Base-by-base conservation (phyloP, 2,888 invertebrate genomes). In the Zaprionus lineosus region DNA sequence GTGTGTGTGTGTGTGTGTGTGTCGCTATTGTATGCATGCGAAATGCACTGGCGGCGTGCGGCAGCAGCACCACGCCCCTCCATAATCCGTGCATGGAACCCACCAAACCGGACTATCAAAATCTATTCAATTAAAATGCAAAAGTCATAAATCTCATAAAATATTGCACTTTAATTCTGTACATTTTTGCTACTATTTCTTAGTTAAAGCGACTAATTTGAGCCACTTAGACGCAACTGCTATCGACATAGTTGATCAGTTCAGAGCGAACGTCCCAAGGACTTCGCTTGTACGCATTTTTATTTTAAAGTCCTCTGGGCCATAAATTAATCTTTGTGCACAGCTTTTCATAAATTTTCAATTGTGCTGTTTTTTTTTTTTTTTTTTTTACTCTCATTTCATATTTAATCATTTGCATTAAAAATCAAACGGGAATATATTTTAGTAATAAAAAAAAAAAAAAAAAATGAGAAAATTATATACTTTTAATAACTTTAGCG, bases 121-220 rank as follows among this genome's bases (percentile, higher is more conserved):
- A 76, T 73, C 76, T 81, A 78, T 78, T 83, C 73, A 68, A 76
- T 79, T 83, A 64, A 73, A 70, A 79, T 67, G 62, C 61, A 66
- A 47, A 62, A 44, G 57, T 63, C 79, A 66, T 66, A 76, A 82
- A 79, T 76, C 67, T 60, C 65, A 44, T 66, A 68, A 68, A 64
- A 66, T 78, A 75, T 81, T 74, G 74, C 62, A 52, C 58, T 77
- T 82, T 66, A 68, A 77, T 70, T 50, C 50, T 18, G n/a, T 15
- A n/a, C 28, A 21, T 44, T 61, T 53, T 43, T 43, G 18, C 16
- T 44, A 2, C 14, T 34, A 7, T 39, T 15, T 33, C 33, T 53
- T 58, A 46, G 15, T 53, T 50, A 58, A 43, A 34, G n/a, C 37
- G 57, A 52, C 47, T 52, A 43, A 57, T 64, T 64, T 57, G 56